Percentiles rank a stretch among this genome's conserved stretches.
These are phyloP conservation scores for Dioctria linearis DNA, from an alignment of 2,888 invertebrate species.

Conservation along the genomic window DNA sequence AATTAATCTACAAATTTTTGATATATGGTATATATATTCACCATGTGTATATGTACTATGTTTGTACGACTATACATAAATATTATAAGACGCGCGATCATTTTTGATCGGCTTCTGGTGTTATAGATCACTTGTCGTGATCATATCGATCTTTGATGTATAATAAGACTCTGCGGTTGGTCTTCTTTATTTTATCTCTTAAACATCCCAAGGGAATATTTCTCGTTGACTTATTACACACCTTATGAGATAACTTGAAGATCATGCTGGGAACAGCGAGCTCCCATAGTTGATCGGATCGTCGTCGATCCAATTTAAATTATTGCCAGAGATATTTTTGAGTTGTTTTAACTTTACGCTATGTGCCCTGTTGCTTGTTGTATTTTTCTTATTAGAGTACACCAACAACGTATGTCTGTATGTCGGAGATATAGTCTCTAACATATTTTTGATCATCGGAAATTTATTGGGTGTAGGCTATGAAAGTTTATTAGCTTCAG, in stretches of 20 bases:
- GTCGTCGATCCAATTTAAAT: conserved; percentile 55
- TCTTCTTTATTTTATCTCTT: conserved; percentile 4
- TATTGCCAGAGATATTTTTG: conserved; percentile 45
- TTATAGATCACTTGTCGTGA: conserved; percentile 55
- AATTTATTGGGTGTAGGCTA: conserved; percentile 53
- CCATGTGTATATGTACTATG: too few species aligned
- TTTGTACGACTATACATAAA: too few species aligned
- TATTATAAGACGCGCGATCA: conserved; percentile 9
- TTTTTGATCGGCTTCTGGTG: conserved; percentile 52
- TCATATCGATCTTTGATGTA: conserved; percentile 53
- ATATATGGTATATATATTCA: background rate
- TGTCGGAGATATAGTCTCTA: background rate
- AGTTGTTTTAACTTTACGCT: conserved; percentile 25
- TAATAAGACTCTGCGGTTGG: conserved; percentile 43
- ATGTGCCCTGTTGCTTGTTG: background rate
- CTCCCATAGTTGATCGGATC: conserved; percentile 49
- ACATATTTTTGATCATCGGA: conserved; percentile 48
- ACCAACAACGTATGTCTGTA: too few species aligned
- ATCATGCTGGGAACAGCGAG: conserved; percentile 49
- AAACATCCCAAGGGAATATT: conserved; percentile 25
- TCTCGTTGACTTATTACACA: conserved; percentile 52
- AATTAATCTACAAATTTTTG: conserved; percentile 48
- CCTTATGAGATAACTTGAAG: conserved; percentile 29
- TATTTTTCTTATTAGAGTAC: too few species aligned
- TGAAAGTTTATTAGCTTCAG: conserved; percentile 50